Conservation (phyloP, 2,113 vertebrate genomes). For the Strigops habroptila region DNA sequence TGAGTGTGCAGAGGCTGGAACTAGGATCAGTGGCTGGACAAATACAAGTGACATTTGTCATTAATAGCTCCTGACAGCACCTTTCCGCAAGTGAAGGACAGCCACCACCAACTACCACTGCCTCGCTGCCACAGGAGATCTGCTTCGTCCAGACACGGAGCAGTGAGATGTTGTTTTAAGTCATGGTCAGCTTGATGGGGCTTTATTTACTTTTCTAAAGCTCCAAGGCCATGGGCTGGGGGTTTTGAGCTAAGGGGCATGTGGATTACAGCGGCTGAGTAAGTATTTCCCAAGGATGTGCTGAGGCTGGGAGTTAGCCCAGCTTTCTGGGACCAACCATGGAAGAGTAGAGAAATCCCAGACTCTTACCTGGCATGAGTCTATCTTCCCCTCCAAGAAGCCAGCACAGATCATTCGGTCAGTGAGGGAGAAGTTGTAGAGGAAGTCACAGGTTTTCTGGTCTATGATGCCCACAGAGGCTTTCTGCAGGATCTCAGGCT, state of each 20-base stretch:
- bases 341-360: not conserved
- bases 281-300: not conserved
- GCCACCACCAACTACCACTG: not conserved
- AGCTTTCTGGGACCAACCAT: not conserved
- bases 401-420: slow-evolving; percentile 92
- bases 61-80: not conserved
- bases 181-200: not conserved
- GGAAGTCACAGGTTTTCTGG: slow-evolving; percentile 79
- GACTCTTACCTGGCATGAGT: slow-evolving; percentile 88
- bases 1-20: not conserved
- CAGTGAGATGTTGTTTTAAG: not conserved
- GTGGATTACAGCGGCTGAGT: not conserved
- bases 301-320: not conserved
- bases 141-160: not conserved
- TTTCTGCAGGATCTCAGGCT: slow-evolving; percentile 79
- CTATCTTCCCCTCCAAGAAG: slow-evolving; percentile 87
- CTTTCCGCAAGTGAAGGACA: not conserved
- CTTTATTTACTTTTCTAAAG: not conserved
- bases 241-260: not conserved
- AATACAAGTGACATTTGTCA: not conserved
- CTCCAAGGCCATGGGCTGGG: not conserved
- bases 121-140: not conserved
- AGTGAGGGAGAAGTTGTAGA: slow-evolving; percentile 86
- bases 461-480: slow-evolving; percentile 82
- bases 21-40: not conserved